Base-by-base conservation (phyloP, 2,888 invertebrate species). In the Carcina quercana region DNA sequence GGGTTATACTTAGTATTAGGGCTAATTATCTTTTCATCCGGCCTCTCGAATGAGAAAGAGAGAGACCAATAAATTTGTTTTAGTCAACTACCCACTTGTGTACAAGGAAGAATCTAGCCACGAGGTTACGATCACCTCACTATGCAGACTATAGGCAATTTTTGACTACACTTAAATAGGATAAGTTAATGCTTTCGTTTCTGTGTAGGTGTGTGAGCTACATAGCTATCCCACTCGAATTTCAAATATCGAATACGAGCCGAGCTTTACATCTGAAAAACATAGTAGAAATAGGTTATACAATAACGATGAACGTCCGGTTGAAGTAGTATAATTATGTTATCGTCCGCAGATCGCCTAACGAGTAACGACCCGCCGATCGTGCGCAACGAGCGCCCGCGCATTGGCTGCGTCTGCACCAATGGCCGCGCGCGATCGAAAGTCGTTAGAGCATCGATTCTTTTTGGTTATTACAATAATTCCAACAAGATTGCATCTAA, bases 381-480 rank as follows among this genome's bases (percentile, higher is more conserved):
- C n/a, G n/a, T n/a, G n/a, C n/a, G n/a, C n/a, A n/a, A n/a, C 64
- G 63, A 65, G 76, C 70, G 76, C 70, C 49, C 62, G 73, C 72
- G 78, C 73, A 83, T 82, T 82, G 83, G 83, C 54, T 63, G 59
- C 54, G 55, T 50, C 53, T 59, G 61, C 61, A 58, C 83, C 83
- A 83, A 82, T 83, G 57, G 65, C 62, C 53, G 61, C 38, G 50
- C 22, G 47, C 68, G 55, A 66, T 64, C 67, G 55, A 50, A 58
- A 63, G 60, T 73, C 65, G 70, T 72, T 72, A 67, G 66, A 68
- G 48, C 55, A 74, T 74, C 71, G 68, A 79, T 79, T 79, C 69
- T 80, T 80, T 82, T 80, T 68, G 66, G 70, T 83, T 78, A 83
- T 82, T 82, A 83, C 73, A 82, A 83, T 83, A 82, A 83, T 82